Base-by-base conservation (phyloP, 2,797 vertebrate species). In the Luscinia luscinia region DNA sequence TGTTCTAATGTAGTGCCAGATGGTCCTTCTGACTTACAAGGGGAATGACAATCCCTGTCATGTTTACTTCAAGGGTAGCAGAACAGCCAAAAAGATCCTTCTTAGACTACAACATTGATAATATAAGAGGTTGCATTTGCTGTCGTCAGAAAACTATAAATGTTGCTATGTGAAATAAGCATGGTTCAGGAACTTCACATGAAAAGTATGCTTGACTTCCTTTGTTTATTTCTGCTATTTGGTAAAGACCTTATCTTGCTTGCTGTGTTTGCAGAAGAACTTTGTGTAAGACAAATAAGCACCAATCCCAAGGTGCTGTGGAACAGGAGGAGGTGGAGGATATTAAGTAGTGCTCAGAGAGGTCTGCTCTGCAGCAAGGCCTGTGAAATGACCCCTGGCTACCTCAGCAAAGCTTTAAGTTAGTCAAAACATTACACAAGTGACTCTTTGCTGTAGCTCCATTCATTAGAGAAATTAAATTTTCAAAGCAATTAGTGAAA, bases 21-120 rank as follows among this genome's bases (percentile, higher is more conserved):
- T 98, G 97, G 97, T 63, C 89, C 79, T 95, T 92, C 75, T 87
- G 89, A 96, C 86, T 92, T 95, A 97, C 95, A 94, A 91, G 91
- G 75, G 41, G 93, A 97, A 95, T 88, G 94, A 92, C 77, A 95
- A 89, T 96, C 93, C 94, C 94, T 93, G 88, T 89, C 95, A 81
- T 88, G 72, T 93, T 96, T 96, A 63, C 87, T 94, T 96, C 77
- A 62, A 92, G 55, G 64, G 68, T 64, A 92, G 77, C 59, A 88
- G 63, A 85, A 93, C 18, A 85, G 78, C 32, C 59, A 11, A 54
- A 91, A 95, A 94, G 75, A 72, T 75, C 72, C 49, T 81, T 58
- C 67, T 62, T 22, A 28, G 76, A 94, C 43, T 27, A 9, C 45
- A 63, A n/a, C 2, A 3, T 32, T 81, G 73, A 40, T 61, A 68